These are phyloP conservation scores for Vidua chalybeata DNA, from an alignment of 2,113 vertebrate genomes.

Conservation along the genomic window DNA sequence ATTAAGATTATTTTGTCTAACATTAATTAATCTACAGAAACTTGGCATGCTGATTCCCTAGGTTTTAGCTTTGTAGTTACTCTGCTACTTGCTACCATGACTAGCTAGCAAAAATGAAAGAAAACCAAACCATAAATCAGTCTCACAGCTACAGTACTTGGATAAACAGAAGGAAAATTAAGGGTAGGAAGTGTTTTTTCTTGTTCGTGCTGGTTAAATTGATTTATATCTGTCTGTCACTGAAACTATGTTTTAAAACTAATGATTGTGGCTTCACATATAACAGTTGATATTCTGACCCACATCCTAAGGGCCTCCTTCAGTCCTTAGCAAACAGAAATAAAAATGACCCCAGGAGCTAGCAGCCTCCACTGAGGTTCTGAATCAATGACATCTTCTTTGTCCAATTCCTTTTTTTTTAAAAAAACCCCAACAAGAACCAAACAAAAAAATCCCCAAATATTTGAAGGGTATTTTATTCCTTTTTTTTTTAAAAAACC, in stretches of 20 bases:
- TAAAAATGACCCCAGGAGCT: conserved; percentile 82
- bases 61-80: background rate
- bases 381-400: conserved; percentile 74
- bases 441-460: background rate
- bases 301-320: conserved; percentile 63
- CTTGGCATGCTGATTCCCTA: background rate
- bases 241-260: conserved; percentile 44
- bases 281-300: conserved; percentile 51
- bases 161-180: background rate
- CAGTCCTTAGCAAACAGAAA: conserved; percentile 76
- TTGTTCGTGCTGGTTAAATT: background rate
- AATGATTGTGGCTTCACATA: conserved; percentile 31
- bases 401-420: background rate
- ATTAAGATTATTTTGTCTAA: background rate
- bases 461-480: background rate
- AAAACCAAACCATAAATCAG: background rate
- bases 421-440: background rate
- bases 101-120: background rate
- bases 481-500: background rate
- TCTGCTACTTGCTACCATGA: background rate
- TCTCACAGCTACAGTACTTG: background rate
- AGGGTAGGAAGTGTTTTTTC: background rate
- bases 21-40: background rate
- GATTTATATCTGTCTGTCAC: conserved; percentile 41
- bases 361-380: conserved; percentile 67